Conservation (phyloP, 1,140 invertebrate species). For the Frieseomelitta varia region DNA sequence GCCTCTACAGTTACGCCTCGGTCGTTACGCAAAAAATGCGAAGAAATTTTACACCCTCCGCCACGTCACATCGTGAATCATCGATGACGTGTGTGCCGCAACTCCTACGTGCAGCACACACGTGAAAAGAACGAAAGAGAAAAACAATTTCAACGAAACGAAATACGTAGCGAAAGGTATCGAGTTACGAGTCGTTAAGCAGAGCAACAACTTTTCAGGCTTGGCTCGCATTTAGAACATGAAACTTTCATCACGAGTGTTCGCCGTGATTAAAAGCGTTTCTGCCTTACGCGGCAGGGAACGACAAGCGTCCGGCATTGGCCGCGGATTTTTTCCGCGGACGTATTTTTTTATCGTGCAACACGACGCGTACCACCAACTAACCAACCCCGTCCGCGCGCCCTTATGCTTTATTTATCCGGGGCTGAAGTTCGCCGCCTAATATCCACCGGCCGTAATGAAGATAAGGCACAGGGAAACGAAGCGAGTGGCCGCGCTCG, state of each 20-base stretch:
- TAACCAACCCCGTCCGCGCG: neutral
- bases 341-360: slow-evolving; percentile 10
- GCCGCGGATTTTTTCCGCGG: neutral
- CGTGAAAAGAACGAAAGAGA: neutral
- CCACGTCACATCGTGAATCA: too few species aligned
- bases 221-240: neutral
- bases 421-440: slow-evolving; percentile 16
- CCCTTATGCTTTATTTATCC: slow-evolving; percentile 30
- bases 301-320: neutral
- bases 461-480: slow-evolving; percentile 42
- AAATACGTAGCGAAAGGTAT: neutral
- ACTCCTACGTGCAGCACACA: too few species aligned
- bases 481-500: slow-evolving; percentile 30
- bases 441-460: slow-evolving; percentile 35
- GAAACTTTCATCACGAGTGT: slow-evolving; percentile 6
- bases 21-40: too few species aligned
- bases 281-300: neutral
- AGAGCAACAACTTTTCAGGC: slow-evolving; percentile 1
- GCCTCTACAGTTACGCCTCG: too few species aligned
- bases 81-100: too few species aligned
- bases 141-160: neutral
- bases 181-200: slow-evolving; percentile 1
- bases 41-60: neutral
- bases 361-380: neutral
- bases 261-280: slow-evolving; percentile 4